These are phyloP conservation scores for Campylomormyrus tamandua DNA, from an alignment of 2,113 vertebrate species.

Conservation along the genomic window DNA sequence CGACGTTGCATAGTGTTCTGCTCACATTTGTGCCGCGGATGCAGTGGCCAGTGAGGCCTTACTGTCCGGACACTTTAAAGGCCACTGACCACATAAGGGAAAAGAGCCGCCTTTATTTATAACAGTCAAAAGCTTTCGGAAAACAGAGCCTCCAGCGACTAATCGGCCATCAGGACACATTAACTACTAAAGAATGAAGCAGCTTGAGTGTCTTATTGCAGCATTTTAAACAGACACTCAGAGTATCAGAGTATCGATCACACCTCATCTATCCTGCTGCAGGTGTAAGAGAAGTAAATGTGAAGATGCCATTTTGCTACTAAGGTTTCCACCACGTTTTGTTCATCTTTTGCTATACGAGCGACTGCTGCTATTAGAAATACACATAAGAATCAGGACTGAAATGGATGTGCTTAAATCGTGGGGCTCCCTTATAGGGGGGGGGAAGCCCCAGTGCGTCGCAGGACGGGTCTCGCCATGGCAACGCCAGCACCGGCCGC, in stretches of 20 bases:
- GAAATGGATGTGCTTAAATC: not conserved
- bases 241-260: not conserved
- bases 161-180: not conserved
- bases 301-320: not conserved
- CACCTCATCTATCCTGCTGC: not conserved
- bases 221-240: not conserved
- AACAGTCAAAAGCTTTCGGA: not conserved
- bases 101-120: not conserved
- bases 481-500: not conserved
- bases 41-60: conserved; percentile 24
- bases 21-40: conserved; percentile 34
- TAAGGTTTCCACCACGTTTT: not conserved
- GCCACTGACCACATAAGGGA: not conserved
- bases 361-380: not conserved
- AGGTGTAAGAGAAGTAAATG: not conserved
- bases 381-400: not conserved
- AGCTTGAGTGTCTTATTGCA: not conserved
- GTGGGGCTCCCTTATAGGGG: not conserved
- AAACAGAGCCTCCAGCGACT: not conserved
- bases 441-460: not conserved
- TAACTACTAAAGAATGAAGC: not conserved
- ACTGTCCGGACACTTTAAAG: conserved; percentile 5
- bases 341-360: not conserved
- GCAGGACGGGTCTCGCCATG: conserved; percentile 22
- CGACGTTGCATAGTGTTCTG: conserved; percentile 44